Evolutionary conservation across 2,888 invertebrate species (phyloP), one percentile per base, ranked within the genome.

Genomic region (Sminthurinus aureus): DNA sequence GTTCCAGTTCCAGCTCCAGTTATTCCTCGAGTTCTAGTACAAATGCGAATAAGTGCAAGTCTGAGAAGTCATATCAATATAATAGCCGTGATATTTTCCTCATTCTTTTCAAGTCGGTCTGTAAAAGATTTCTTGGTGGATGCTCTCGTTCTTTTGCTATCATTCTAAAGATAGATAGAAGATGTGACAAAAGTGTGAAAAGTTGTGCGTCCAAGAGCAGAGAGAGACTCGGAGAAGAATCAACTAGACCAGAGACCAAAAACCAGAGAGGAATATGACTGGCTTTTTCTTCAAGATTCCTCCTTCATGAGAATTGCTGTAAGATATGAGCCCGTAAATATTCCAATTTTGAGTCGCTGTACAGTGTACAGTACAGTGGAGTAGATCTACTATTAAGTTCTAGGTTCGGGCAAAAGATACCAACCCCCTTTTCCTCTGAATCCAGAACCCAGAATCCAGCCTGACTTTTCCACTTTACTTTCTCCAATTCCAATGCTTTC

Each of bases 301-400:
- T 18, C n/a, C 13, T 69, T 69, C n/a, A 18, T 22, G 67, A 69
- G 67, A 13, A 26, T 22, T 71, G 24, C 22, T 71, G 71, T 71
- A 71, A 71, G 71, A 71, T 71, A 71, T 71, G 71, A 71, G 71
- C 71, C 71, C 71, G 71, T 71, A 71, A 71, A 71, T 71, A 71
- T 71, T 71, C 71, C 58, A 58, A 58, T 58, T 58, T 18, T 38
- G 38, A 38, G 38, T 38, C 38, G 3, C 38, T 38, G 38, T 38
- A 38, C 38, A 38, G 3, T 38, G 38, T 6, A 38, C 38, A 4
- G 38, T 38, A 38, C 38, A 38, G 38, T 38, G 1, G 38, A 38
- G 38, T 38, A 38, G 6, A 38, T 38, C 38, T 38, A 38, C 38
- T 38, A 38, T 38, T 38, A 38, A 38, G 38, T n/a, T n/a, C n/a